Evolutionary conservation across 2,888 invertebrate genomes (phyloP), one percentile per base, ranked within the genome.

Genomic region (Epiblema foenella): DNA sequence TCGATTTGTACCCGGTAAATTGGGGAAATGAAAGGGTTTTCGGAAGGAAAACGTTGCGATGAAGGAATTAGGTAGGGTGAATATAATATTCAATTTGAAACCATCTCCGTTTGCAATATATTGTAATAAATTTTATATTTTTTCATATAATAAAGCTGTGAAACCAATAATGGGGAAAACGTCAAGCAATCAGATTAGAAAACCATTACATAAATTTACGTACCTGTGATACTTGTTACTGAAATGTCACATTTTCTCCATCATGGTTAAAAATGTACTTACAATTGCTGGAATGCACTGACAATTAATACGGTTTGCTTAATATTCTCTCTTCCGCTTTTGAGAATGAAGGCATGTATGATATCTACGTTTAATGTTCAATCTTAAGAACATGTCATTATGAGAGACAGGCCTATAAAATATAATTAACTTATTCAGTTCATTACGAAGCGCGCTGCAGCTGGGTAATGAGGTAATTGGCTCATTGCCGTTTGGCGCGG

Each of bases 401-500:
- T 1, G 7, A 46, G n/a, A 46, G 7, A 33, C 33, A 4, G 46
- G 46, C 46, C 46, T 46, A 46, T n/a, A n/a, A 15, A 39, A 5
- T 59, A 24, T 42, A 59, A 59, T 59, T 59, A 63, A 63, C 15
- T 17, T 51, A 63, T 37, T 63, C 17, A 37, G 18, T 20, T 33
- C 29, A 11, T 10, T 46, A 17, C 33, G 12, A 42, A 24, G 46
- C 17, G 49, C 60, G 17, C 33, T 37, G 57, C 63, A 51, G 37
- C 58, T 29, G 24, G 15, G 20, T 60, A 29, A 68, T 60, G 39
- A 42, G 52, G 18, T 39, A 52, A 60, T 68, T 68, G 52, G 39
- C 68, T 68, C 60, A 59, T 68, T 60, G 52, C 58, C 39, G 59
- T 39, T 39, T 37, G 37, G 63, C 15, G n/a, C 42, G 52, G 42